These are phyloP conservation scores for Hyla sarda DNA, from an alignment of 2,113 vertebrate genomes.

Conservation along the genomic window DNA sequence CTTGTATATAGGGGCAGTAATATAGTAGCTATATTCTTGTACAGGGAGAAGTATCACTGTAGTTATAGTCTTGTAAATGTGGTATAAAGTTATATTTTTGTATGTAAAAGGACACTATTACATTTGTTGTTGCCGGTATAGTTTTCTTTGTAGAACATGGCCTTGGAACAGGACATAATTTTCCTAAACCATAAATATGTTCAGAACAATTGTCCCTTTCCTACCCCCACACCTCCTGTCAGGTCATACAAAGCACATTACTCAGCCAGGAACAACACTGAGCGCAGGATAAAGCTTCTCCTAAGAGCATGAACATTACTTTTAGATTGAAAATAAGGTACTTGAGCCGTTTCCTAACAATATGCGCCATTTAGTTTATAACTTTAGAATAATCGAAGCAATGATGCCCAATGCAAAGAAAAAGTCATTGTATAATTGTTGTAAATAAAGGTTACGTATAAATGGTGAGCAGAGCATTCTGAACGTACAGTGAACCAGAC, in stretches of 20 bases:
- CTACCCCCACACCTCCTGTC: background rate
- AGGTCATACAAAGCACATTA: background rate
- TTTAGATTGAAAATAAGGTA: background rate
- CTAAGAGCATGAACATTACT: no score
- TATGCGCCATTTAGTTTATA: background rate
- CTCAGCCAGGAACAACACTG: background rate
- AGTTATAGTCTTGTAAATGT: no score
- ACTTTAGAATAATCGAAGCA: background rate
- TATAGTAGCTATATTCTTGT: conserved; percentile 12
- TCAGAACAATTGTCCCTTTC: background rate
- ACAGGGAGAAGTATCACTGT: background rate
- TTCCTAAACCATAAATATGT: background rate
- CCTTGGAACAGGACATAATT: background rate
- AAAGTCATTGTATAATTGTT: background rate
- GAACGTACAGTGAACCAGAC: conserved; percentile 19
- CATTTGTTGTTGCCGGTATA: background rate
- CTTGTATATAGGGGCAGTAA: background rate
- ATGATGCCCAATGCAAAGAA: background rate
- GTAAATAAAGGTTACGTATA: background rate
- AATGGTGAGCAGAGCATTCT: background rate
- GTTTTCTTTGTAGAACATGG: background rate
- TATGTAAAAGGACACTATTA: no score
- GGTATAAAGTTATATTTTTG: no score
- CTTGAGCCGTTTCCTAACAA: background rate
- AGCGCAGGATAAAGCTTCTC: background rate